phyloP scores from a whole-genome alignment of 2,797 vertebrate genomes.

The Merluccius polli region DNA sequence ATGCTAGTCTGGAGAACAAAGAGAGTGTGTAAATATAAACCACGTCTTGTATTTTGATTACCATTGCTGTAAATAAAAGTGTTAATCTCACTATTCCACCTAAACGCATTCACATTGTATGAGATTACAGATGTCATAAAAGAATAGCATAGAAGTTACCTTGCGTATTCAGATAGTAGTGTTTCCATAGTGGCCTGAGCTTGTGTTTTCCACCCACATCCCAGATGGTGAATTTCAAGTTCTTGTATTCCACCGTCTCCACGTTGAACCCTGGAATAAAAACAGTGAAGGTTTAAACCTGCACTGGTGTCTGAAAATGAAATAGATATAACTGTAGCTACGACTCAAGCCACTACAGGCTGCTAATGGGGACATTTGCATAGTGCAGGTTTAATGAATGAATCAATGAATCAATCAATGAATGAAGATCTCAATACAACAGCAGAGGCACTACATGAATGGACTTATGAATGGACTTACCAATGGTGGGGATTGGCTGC shows the following conservation, averaged over 20 bases:
- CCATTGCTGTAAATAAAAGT: background rate
- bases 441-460: background rate
- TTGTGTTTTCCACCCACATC: constrained; percentile 98
- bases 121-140: background rate
- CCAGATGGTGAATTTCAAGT: constrained; percentile 99
- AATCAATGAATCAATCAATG: background rate
- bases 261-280: constrained; percentile 88
- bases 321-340: background rate
- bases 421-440: background rate
- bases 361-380: background rate
- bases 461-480: constrained; percentile 58
- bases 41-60: background rate
- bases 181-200: constrained; percentile 97
- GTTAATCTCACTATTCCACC: background rate
- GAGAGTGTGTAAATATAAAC: background rate
- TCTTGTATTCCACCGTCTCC: constrained; percentile 99
- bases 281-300: too few relatives aligned
- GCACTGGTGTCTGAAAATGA: background rate
- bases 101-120: background rate
- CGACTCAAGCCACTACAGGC: background rate
- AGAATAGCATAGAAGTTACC: constrained; percentile 64
- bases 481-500: constrained; percentile 98
- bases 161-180: constrained; percentile 99
- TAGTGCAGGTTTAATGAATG: background rate
- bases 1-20: background rate